Percentiles rank a stretch among this genome's conserved stretches.
Evolutionary conservation across 2,797 vertebrate species (phyloP).

Genomic region (Cyprinella venusta): DNA sequence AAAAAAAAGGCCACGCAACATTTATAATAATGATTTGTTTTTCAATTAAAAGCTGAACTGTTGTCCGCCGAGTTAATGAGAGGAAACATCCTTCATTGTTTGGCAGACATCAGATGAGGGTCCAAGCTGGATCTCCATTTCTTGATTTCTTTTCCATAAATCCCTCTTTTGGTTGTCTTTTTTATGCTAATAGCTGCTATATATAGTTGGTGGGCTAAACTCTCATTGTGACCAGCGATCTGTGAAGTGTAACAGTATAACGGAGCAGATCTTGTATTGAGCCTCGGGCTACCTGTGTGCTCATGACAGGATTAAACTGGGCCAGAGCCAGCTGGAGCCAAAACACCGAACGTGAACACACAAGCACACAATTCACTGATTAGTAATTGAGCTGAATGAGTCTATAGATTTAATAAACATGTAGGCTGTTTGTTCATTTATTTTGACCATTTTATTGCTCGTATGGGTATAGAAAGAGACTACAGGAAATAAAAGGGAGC

Average conservation of each 20-base stretch:
- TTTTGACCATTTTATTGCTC: neutral
- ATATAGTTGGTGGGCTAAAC: conserved; percentile 43
- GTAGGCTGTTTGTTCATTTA: neutral
- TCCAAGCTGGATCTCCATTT: neutral
- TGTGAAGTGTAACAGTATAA: conserved; percentile 40
- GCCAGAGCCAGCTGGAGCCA: conserved; percentile 42
- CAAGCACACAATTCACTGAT: conserved; percentile 7
- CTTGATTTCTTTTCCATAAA: conserved; percentile 4
- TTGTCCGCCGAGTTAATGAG: neutral
- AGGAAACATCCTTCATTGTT: neutral
- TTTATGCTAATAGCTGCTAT: conserved; percentile 45
- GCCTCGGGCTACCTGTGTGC: conserved; percentile 44
- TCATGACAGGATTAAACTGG: conserved; percentile 46
- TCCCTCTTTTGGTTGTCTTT: conserved; percentile 54
- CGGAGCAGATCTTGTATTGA: conserved; percentile 24
- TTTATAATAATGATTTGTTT: neutral
- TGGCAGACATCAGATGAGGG: neutral
- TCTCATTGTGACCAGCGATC: conserved; percentile 40
- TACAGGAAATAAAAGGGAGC: neutral
- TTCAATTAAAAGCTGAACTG: neutral
- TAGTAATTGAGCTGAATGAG: conserved; percentile 29
- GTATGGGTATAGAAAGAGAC: neutral
- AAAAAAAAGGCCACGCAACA: neutral
- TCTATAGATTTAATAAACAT: neutral
- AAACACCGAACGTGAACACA: conserved; percentile 31